Percentiles rank a stretch among this genome's conserved stretches.
phyloP scores from a whole-genome alignment of 2,888 invertebrate genomes.

The Scrobipalpa atriplicella region DNA sequence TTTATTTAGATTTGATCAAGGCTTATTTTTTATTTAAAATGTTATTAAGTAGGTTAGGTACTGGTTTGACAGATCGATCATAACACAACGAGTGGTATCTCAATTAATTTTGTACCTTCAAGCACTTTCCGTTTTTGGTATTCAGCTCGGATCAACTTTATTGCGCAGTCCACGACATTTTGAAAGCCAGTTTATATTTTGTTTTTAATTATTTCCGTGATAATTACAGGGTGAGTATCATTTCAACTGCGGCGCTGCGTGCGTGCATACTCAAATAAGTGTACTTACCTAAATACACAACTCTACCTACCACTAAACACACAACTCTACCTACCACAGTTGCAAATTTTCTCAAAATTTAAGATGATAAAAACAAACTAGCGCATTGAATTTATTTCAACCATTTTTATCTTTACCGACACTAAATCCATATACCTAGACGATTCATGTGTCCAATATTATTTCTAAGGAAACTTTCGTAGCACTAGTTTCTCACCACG shows the following conservation, averaged over 20 bases:
- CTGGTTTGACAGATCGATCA: neutral
- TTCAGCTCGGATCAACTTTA: slow-evolving; percentile 31
- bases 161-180: slow-evolving; percentile 11
- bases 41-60: neutral
- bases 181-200: neutral
- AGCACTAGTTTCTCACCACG: too few relatives aligned
- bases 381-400: too few relatives aligned
- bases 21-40: neutral
- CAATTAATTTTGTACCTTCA: neutral
- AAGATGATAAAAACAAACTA: too few relatives aligned
- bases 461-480: too few relatives aligned
- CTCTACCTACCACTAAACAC: too few relatives aligned
- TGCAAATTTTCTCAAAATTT: too few relatives aligned
- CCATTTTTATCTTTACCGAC: too few relatives aligned
- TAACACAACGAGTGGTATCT: neutral
- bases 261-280: neutral
- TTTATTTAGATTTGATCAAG: too few relatives aligned
- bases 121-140: neutral
- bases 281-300: too few relatives aligned
- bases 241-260: neutral
- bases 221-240: neutral
- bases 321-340: too few relatives aligned
- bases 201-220: slow-evolving; percentile 1
- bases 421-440: too few relatives aligned
- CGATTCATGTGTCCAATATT: too few relatives aligned